phyloP scores from a whole-genome alignment of 1,140 invertebrate genomes.

The Thrips palmi region DNA sequence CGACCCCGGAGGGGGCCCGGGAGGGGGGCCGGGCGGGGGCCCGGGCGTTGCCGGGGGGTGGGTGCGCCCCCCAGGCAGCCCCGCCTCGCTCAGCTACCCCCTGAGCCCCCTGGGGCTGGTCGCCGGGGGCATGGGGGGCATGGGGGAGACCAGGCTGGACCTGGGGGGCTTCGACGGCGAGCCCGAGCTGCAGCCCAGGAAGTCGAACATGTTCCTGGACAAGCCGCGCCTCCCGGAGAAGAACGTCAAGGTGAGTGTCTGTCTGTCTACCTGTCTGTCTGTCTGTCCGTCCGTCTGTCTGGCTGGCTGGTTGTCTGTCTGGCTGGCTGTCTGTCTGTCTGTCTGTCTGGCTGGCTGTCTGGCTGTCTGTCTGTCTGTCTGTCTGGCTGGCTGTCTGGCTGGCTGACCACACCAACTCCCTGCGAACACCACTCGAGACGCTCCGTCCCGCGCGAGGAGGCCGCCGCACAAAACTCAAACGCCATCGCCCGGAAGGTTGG shows the following conservation, averaged over 20 bases:
- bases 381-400: neutral
- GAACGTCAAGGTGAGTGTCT: conserved; percentile 9
- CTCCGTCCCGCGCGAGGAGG: no score
- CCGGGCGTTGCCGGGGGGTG: neutral
- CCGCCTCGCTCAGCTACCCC: conserved; percentile 9
- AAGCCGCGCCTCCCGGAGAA: conserved; percentile 6
- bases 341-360: neutral
- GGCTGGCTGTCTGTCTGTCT: neutral
- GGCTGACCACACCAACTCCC: neutral
- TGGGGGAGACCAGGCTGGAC: no score
- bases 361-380: no score
- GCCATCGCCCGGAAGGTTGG: no score
- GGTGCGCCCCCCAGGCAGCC: conserved; percentile 2
- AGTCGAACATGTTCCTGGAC: conserved; percentile 4
- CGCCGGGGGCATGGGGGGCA: no score
- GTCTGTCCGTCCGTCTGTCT: neutral
- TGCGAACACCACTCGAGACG: neutral
- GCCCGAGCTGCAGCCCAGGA: no score
- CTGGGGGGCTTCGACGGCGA: no score
- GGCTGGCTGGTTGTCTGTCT: neutral
- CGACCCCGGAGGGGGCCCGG: conserved; percentile 2
- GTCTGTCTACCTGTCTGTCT: neutral
- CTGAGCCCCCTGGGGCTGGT: no score
- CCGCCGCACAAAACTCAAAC: no score
- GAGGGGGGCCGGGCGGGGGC: neutral